Conservation (phyloP, 2,113 vertebrate genomes). For the human (Homo sapiens) region DNA sequence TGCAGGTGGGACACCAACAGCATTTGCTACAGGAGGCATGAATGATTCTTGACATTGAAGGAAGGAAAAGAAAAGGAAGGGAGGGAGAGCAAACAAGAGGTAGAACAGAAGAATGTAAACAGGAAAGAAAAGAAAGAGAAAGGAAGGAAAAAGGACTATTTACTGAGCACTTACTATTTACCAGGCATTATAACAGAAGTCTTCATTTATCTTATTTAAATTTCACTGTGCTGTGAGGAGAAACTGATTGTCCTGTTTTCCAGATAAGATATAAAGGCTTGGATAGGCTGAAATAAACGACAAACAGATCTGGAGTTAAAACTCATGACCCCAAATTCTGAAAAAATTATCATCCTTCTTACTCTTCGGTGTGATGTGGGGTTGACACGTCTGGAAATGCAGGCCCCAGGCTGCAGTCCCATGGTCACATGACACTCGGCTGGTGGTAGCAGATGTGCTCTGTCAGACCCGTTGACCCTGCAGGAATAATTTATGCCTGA, state of each 20-base stretch:
- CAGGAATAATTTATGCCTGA: not conserved
- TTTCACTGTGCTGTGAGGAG: not conserved
- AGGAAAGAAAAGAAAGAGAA: not conserved
- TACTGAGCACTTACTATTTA: not conserved
- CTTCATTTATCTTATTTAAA: not conserved
- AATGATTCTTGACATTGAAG: not conserved
- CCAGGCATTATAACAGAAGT: not conserved
- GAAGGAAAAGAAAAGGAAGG: not conserved
- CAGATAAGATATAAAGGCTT: not conserved
- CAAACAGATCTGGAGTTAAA: not conserved
- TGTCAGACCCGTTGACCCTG: not conserved
- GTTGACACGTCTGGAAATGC: not conserved
- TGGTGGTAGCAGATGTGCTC: not conserved
- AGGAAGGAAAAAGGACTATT: not conserved
- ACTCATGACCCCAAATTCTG: not conserved
- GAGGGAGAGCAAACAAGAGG: not conserved
- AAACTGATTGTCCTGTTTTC: not conserved
- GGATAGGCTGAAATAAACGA: not conserved
- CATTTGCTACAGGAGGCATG: no score
- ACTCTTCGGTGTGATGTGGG: not conserved
- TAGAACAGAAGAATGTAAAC: not conserved
- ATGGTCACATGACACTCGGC: not conserved
- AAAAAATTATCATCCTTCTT: not conserved
- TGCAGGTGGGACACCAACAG: not conserved
- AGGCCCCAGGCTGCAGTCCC: not conserved